Percentiles rank a stretch among this genome's conserved stretches.
These are phyloP conservation scores for Octonoba sinensis DNA, from an alignment of 2,888 invertebrate genomes.

Conservation along the genomic window DNA sequence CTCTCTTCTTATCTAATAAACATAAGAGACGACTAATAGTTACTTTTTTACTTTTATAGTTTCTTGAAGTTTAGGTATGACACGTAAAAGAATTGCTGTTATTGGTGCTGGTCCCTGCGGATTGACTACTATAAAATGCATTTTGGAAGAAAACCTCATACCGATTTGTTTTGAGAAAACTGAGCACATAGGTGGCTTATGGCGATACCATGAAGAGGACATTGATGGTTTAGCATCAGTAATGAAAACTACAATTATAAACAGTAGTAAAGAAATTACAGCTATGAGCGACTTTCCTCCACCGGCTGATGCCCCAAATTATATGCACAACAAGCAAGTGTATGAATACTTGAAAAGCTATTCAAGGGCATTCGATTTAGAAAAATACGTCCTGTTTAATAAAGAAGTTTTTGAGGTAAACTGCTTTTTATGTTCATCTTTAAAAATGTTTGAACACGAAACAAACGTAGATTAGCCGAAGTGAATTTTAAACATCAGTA, in stretches of 20 bases:
- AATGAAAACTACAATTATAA: slow-evolving; percentile 70
- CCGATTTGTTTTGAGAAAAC: slow-evolving; percentile 70
- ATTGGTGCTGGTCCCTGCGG: slow-evolving; percentile 72
- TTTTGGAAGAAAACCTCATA: slow-evolving; percentile 69
- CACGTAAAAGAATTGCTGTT: slow-evolving; percentile 62
- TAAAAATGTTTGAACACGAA: too few species aligned
- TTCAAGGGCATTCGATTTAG: slow-evolving; percentile 65
- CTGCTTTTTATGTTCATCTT: too few species aligned
- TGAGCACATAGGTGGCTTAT: slow-evolving; percentile 69
- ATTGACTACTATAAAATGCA: slow-evolving; percentile 70
- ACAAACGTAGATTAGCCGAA: too few species aligned
- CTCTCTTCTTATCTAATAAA: too few species aligned
- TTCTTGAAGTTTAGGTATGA: background rate
- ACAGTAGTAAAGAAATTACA: slow-evolving; percentile 71
- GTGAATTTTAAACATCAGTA: too few species aligned
- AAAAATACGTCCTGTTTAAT: slow-evolving; percentile 62
- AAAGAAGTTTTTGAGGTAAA: slow-evolving; percentile 66
- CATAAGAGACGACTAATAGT: too few species aligned
- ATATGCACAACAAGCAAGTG: slow-evolving; percentile 71
- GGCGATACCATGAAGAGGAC: slow-evolving; percentile 66
- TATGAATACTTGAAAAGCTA: slow-evolving; percentile 69
- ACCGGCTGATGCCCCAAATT: slow-evolving; percentile 71
- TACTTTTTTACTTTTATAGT: background rate
- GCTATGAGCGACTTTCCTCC: slow-evolving; percentile 72
- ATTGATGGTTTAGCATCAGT: slow-evolving; percentile 67